Evolutionary conservation across 2,797 vertebrate species (phyloP).

Genomic region (Heteromormyrus szaboi): DNA sequence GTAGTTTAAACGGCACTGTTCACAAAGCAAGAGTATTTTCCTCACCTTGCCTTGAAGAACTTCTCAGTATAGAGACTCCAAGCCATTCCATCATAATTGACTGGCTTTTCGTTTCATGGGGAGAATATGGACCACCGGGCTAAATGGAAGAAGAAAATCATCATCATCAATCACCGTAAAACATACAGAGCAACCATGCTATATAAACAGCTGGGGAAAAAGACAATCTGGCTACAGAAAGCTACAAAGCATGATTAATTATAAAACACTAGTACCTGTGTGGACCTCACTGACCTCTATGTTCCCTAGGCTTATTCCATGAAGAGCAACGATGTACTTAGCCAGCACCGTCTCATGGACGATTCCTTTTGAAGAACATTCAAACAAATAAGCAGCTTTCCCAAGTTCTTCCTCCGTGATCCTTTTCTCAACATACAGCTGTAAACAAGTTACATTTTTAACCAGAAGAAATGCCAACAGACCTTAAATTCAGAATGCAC

Average conservation of each 20-base stretch:
- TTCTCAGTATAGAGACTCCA: background rate
- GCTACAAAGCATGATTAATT: background rate
- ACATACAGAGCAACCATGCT: background rate
- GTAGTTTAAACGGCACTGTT: background rate
- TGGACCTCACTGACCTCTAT: constrained; percentile 13
- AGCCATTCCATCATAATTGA: constrained; percentile 18
- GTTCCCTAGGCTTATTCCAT: constrained; percentile 17
- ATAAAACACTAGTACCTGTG: background rate
- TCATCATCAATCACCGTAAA: background rate
- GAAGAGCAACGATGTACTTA: constrained; percentile 21
- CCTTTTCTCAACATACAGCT: constrained; percentile 26
- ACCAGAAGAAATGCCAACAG: background rate
- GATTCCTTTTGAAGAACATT: constrained; percentile 25
- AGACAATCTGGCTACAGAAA: background rate
- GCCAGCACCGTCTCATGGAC: constrained; percentile 18
- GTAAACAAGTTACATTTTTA: background rate
- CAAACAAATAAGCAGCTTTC: constrained; percentile 3
- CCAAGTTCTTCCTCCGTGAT: background rate
- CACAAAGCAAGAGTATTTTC: background rate
- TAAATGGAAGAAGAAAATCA: background rate
- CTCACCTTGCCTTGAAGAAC: background rate
- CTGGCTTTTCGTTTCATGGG: background rate
- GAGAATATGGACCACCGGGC: background rate
- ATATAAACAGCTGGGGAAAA: background rate
- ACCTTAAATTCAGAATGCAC: background rate